A percentile compares a stretch with the other conserved stretches of the same genome.
Conservation (phyloP, 2,113 vertebrate genomes). For the Fregetta grallaria region DNA sequence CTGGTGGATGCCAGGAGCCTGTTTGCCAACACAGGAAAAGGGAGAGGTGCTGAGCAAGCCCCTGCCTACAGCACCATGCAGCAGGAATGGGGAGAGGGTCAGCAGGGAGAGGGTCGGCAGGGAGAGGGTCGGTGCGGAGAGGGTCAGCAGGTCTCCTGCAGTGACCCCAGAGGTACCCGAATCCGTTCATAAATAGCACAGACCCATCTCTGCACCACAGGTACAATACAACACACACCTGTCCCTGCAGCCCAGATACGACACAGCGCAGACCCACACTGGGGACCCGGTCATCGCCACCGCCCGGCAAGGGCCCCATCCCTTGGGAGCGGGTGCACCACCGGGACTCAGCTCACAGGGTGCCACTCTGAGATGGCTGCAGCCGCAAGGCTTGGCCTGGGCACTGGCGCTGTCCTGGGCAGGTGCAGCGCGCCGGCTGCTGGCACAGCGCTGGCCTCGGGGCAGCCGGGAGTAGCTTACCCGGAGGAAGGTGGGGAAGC, state of each 20-base stretch:
- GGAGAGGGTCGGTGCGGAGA: neutral
- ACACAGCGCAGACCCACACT: neutral
- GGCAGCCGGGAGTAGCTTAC: neutral
- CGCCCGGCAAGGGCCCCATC: neutral
- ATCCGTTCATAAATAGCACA: neutral
- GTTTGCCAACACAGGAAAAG: neutral
- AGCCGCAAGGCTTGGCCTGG: neutral
- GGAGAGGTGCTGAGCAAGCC: neutral
- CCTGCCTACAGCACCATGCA: neutral
- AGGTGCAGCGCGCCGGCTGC: neutral
- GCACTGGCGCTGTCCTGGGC: accelerated
- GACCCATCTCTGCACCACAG: neutral
- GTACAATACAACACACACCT: accelerated
- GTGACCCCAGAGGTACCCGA: neutral
- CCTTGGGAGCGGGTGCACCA: neutral
- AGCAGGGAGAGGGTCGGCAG: no score
- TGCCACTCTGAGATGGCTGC: accelerated
- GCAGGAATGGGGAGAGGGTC: neutral
- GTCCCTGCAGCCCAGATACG: neutral
- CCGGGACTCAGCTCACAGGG: accelerated
- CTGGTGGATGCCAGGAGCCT: neutral
- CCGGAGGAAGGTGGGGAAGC: conserved; percentile 68
- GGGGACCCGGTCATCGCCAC: neutral
- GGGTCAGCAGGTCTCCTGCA: neutral
- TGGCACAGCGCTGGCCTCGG: accelerated